Base-by-base conservation (phyloP, 53 echinoderm and acorn worm genomes). In the Mesocentrotus franciscanus region DNA sequence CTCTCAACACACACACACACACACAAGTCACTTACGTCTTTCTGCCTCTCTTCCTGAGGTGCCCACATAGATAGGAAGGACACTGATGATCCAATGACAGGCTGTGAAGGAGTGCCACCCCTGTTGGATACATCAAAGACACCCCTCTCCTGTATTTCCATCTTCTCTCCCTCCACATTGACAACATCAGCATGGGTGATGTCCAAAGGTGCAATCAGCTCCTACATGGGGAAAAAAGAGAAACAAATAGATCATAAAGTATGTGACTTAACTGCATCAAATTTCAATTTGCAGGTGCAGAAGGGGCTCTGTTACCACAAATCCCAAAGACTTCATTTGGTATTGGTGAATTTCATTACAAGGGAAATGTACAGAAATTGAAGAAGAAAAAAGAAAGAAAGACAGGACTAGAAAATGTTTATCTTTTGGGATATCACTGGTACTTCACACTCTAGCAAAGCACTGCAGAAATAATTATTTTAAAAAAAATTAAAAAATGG, bases 51-150 rank as follows among this genome's bases (percentile, higher is more conserved):
- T 42, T 98, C 97, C 76, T 97, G 96, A 36, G 99, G 98, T 57
- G 98, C 98, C 98, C 99, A 99, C 32, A 95, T 93, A 62, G 99
- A 98, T 55, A 99, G 75, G 95, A 99, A 99, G 0, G 99, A 99
- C 60, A 99, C 97, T 12, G 99, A 98, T 39, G 98, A 96, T 14
- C 85, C 87, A 39, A 94, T 56, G 30, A 94, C 87, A 89, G 97
- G 97, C 55, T 97, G 97, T 33, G 97, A 95, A 7, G 96, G 96
- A 10, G 96, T 95, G 34, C 81, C 76, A 58, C 96, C 92, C 70
- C 81, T 71, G 9, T 27, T 27, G 75, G 91, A 57, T 5, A 20
- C 70, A 27, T 95, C 90, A 70, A 96, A 68, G 12, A 91, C 71
- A 22, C 56, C 78, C 33, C 95, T 94, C 68, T 91, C 95, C 71